Percentiles rank a stretch among this genome's conserved stretches.
Conservation (phyloP, 2,797 vertebrate genomes). For the Clarias platycephalus region DNA sequence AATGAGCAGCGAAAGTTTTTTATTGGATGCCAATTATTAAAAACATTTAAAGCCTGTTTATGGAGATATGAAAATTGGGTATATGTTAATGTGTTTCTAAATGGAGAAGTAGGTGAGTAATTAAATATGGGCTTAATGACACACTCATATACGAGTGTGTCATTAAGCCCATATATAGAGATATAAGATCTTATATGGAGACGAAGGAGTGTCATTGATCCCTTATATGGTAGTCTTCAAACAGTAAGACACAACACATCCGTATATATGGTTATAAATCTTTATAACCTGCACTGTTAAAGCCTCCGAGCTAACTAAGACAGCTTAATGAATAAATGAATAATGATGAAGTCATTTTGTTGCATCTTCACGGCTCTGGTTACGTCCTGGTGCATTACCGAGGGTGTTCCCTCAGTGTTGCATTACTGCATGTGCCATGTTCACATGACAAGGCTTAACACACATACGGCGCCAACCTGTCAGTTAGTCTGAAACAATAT, state of each 20-base stretch:
- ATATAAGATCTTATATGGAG: slow-evolving; percentile 19
- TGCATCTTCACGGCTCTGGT: slow-evolving; percentile 57
- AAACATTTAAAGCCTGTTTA: no score
- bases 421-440: slow-evolving; percentile 8
- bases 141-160: background rate
- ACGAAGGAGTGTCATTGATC: no score
- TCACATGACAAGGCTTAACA: background rate
- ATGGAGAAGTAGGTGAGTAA: background rate
- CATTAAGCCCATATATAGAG: background rate
- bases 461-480: background rate
- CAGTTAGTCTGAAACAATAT: background rate
- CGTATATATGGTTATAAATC: background rate
- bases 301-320: background rate
- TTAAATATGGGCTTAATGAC: no score
- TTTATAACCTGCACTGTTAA: background rate
- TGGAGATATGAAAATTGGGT: no score
- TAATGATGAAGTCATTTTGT: slow-evolving; percentile 29
- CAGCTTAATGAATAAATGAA: slow-evolving; percentile 8
- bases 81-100: background rate
- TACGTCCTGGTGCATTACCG: slow-evolving; percentile 55
- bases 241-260: background rate
- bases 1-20: background rate
- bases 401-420: slow-evolving; percentile 36
- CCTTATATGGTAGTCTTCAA: background rate
- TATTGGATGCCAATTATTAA: background rate